These are phyloP conservation scores for Penaeus indicus DNA, from an alignment of 1,140 invertebrate species.

Conservation along the genomic window DNA sequence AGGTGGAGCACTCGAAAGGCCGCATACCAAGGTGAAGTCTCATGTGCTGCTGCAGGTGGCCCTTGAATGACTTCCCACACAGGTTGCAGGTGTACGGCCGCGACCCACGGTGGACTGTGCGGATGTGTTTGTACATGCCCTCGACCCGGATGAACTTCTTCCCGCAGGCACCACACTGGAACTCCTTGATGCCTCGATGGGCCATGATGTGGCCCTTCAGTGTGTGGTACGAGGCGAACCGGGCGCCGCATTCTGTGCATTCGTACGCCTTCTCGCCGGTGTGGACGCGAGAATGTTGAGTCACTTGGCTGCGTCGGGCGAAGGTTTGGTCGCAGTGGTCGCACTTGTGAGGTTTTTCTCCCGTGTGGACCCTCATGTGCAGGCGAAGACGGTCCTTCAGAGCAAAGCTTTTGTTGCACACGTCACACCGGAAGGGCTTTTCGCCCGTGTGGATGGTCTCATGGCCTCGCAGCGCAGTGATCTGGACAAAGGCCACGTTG, in stretches of 20 bases:
- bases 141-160: slow-evolving; percentile 81
- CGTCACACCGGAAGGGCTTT: slow-evolving; percentile 71
- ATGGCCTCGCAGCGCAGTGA: slow-evolving; percentile 78
- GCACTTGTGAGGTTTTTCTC: slow-evolving; percentile 90
- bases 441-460: slow-evolving; percentile 73
- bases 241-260: slow-evolving; percentile 73
- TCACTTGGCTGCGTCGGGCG: slow-evolving; percentile 83
- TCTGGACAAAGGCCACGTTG: slow-evolving; percentile 78
- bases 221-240: slow-evolving; percentile 69
- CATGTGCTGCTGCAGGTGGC: slow-evolving; percentile 87
- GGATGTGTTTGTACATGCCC: slow-evolving; percentile 85
- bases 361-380: slow-evolving; percentile 86
- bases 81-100: slow-evolving; percentile 88
- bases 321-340: slow-evolving; percentile 85
- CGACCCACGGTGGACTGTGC: slow-evolving; percentile 81
- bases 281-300: slow-evolving; percentile 90
- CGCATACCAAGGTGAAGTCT: slow-evolving; percentile 80
- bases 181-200: slow-evolving; percentile 90
- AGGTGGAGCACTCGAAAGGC: slow-evolving; percentile 76
- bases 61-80: slow-evolving; percentile 90
- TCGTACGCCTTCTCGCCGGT: slow-evolving; percentile 78
- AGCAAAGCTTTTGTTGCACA: slow-evolving; percentile 81
- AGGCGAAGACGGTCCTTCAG: slow-evolving; percentile 81
- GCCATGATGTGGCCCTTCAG: slow-evolving; percentile 70
- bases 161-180: slow-evolving; percentile 89